phyloP scores from a whole-genome alignment of 2,888 invertebrate genomes.

The Dexiosoma caninum region DNA sequence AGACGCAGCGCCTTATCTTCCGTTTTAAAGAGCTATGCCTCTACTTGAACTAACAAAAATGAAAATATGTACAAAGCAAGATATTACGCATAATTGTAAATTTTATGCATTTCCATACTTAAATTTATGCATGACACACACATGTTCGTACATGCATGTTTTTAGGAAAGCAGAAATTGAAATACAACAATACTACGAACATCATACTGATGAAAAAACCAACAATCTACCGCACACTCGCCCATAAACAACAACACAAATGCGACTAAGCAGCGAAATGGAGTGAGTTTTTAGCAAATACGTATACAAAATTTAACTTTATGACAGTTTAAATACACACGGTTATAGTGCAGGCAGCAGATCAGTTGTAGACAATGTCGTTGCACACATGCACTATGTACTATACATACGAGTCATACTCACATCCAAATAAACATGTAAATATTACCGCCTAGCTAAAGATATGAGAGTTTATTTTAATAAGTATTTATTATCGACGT shows the following conservation, averaged over 20 bases:
- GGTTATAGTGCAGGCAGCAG: constrained; percentile 26
- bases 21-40: constrained; percentile 29
- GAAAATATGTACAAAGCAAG: not conserved
- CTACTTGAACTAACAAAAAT: not conserved
- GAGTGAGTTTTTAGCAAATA: not conserved
- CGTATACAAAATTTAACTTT: not conserved
- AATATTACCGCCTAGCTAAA: not conserved
- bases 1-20: constrained; percentile 35
- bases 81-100: constrained; percentile 38
- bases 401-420: no score
- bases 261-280: not conserved
- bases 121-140: constrained; percentile 41
- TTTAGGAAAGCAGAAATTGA: constrained; percentile 1
- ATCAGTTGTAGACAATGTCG: not conserved
- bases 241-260: not conserved
- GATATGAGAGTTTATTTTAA: constrained; percentile 26
- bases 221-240: not conserved
- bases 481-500: not conserved
- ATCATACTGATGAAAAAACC: not conserved
- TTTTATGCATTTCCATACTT: constrained; percentile 30
- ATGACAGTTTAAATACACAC: constrained; percentile 40
- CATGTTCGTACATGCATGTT: constrained; percentile 19
- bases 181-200: not conserved
- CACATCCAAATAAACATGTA: no score
- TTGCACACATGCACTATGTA: not conserved